A percentile compares a stretch with the other conserved stretches of the same genome.
Conservation (phyloP, 2,888 invertebrate genomes). For the Lathronympha strigana region DNA sequence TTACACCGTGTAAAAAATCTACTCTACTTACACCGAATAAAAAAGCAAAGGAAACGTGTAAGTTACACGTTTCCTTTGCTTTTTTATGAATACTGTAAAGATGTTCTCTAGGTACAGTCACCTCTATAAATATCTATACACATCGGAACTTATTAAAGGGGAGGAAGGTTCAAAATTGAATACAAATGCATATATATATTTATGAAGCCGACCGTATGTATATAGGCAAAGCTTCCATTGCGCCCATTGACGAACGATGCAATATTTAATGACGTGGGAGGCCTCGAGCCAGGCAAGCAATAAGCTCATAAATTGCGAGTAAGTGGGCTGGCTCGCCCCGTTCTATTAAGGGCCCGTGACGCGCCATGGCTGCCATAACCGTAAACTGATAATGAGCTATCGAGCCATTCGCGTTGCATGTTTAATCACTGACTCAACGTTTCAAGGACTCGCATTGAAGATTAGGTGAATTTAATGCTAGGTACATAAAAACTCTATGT, state of each 20-base stretch:
- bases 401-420: constrained; percentile 24
- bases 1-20: too few relatives aligned
- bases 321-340: constrained; percentile 38
- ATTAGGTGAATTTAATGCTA: constrained; percentile 6
- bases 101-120: too few relatives aligned
- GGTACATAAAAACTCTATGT: too few relatives aligned
- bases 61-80: too few relatives aligned
- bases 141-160: too few relatives aligned
- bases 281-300: constrained; percentile 22
- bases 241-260: background rate
- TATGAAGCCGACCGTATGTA: too few relatives aligned
- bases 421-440: constrained; percentile 26
- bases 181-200: too few relatives aligned
- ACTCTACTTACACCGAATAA: too few relatives aligned
- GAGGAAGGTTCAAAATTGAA: too few relatives aligned
- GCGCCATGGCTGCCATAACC: constrained; percentile 33
- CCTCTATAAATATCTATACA: too few relatives aligned
- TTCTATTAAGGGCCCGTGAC: constrained; percentile 37
- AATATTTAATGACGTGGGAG: constrained; percentile 20
- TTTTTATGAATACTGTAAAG: too few relatives aligned
- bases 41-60: too few relatives aligned
- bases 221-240: background rate
- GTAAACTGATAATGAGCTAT: constrained; percentile 39
- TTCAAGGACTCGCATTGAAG: background rate
- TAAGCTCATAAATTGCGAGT: constrained; percentile 37